These are phyloP conservation scores for Alexandromys oeconomus DNA, from an alignment of 2,797 vertebrate genomes.

Conservation along the genomic window DNA sequence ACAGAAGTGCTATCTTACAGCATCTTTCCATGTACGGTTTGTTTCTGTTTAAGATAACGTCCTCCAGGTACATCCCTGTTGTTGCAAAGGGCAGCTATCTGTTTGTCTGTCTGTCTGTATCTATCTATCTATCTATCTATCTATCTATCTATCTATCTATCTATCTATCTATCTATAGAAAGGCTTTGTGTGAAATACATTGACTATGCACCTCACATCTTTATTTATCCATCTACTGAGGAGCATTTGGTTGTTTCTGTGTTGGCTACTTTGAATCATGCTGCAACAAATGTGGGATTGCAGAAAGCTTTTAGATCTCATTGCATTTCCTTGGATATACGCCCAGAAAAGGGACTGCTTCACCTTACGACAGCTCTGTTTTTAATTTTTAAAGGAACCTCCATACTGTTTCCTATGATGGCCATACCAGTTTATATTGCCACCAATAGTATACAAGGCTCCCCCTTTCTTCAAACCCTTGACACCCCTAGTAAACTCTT, in stretches of 20 bases:
- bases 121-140: no score
- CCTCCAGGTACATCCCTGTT: background rate
- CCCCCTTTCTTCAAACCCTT: background rate
- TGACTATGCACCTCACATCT: background rate
- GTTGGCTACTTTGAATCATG: background rate
- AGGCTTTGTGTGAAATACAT: background rate
- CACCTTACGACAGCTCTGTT: background rate
- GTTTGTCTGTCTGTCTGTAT: accelerated
- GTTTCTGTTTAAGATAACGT: background rate
- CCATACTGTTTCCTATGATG: background rate
- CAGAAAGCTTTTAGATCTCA: background rate
- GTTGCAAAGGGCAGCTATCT: background rate
- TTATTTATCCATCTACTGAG: background rate
- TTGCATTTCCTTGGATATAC: background rate
- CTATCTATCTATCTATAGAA: no score
- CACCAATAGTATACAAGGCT: background rate
- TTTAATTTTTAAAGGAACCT: background rate
- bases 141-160: no score
- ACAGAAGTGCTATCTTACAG: background rate
- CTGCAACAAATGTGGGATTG: background rate
- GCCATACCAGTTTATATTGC: background rate
- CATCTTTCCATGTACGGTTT: background rate
- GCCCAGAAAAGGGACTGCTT: background rate
- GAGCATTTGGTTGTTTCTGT: background rate
- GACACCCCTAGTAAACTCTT: background rate